Base-by-base conservation (phyloP, 1,140 invertebrate genomes). In the Laodelphax striatellus region DNA sequence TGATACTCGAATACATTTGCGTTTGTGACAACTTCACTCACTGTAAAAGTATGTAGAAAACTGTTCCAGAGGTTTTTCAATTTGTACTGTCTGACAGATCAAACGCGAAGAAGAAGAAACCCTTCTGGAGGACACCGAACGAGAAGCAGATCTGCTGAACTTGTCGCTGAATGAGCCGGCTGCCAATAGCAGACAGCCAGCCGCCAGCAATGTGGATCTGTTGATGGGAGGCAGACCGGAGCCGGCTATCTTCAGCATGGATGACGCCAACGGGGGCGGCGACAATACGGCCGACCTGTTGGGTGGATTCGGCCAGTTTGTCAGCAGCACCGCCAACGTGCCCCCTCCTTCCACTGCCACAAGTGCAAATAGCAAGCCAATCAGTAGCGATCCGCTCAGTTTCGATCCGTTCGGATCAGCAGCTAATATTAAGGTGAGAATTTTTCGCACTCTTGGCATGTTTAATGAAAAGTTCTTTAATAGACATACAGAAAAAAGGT, bases 121-220 rank as follows among this genome's bases (percentile, higher is more conserved):
- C 59, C 41, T 65, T n/a, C 22, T 65, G 14, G 61, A 57, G 41
- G 56, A 63, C 42, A 53, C 24, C 16, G 46, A 52, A 19, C 46
- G 19, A 2, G 41, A 52, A n/a, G 54, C 43, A 6, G 57, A 60
- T 22, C 53, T 60, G 21, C 34, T 60, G 28, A 60, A 60, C 22
- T 22, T 60, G 17, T 60, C 58, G 22, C 31, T 52, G 2, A 31
- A 24, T 21, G 10, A 31, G 42, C 24, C 58, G 19, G 21, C 13
- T 4, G 19, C 14, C 17, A 22, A 50, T 19, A 50, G 46, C 21
- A 38, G 34, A 5, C 1, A 9, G 34, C 21, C 21, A 10, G 46
- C 21, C 4, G 22, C 11, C 28, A 38, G 38, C 14, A 55, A 55
- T 38, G 14, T 55, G 4, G 54, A 55, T 34, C 19, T 60, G 50